Percentiles rank a stretch among this genome's conserved stretches.
These are phyloP conservation scores for Limnothrissa miodon DNA, from an alignment of 2,113 vertebrate species.

Conservation along the genomic window DNA sequence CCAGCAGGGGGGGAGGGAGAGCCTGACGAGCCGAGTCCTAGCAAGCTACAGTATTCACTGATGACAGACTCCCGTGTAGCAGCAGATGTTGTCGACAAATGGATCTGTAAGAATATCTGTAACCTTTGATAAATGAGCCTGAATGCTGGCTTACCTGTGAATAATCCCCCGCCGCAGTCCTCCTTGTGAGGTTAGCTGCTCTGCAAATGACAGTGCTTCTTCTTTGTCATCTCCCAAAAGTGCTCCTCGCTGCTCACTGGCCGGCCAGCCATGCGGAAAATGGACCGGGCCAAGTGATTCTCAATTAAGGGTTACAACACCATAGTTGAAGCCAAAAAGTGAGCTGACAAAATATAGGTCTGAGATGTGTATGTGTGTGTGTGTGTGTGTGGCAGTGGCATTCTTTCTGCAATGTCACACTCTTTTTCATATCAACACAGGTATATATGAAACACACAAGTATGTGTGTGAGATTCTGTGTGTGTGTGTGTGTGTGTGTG, in stretches of 20 bases:
- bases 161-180: background rate
- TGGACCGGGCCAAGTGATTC: background rate
- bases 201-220: conserved; percentile 10
- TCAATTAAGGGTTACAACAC: background rate
- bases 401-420: background rate
- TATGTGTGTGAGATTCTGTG: conserved; percentile 26
- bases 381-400: background rate
- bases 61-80: background rate
- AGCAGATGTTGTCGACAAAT: background rate
- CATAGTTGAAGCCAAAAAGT: background rate
- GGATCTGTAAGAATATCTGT: background rate
- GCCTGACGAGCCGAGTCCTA: too few relatives aligned
- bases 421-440: background rate
- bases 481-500: conserved; percentile 6
- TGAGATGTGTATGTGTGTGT: too few relatives aligned
- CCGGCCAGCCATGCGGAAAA: background rate
- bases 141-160: background rate
- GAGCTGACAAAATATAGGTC: background rate
- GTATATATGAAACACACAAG: background rate
- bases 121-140: background rate
- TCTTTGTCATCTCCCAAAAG: background rate
- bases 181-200: background rate
- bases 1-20: too few relatives aligned
- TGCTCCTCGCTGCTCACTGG: background rate
- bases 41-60: background rate